These are phyloP conservation scores for Nematolebias whitei DNA, from an alignment of 2,113 vertebrate species.

Conservation along the genomic window DNA sequence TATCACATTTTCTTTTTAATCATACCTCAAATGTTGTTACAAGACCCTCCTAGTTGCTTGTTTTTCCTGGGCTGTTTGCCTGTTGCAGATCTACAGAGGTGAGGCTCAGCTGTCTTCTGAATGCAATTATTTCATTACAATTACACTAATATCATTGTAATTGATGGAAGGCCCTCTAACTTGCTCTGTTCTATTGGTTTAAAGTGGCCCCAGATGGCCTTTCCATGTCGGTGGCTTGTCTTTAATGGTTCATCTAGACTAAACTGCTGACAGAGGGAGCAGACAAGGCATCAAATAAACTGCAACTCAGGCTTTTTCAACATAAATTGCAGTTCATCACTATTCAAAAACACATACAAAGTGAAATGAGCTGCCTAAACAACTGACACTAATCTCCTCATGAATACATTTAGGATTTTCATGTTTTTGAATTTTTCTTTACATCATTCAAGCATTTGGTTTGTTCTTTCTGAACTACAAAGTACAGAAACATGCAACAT, in stretches of 20 bases:
- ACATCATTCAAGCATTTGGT: too few relatives aligned
- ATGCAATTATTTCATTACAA: constrained; percentile 76
- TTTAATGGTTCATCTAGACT: constrained; percentile 66
- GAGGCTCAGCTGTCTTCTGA: constrained; percentile 57
- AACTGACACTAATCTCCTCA: constrained; percentile 38
- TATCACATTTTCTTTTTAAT: neutral
- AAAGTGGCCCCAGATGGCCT: constrained; percentile 65
- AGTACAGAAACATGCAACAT: too few relatives aligned
- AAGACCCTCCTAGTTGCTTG: neutral
- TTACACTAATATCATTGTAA: constrained; percentile 76
- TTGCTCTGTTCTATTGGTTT: constrained; percentile 65
- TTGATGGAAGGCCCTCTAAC: constrained; percentile 72
- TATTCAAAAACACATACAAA: constrained; percentile 25
- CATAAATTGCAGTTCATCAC: neutral
- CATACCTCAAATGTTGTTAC: neutral
- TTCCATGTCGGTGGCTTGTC: constrained; percentile 64
- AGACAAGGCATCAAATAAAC: constrained; percentile 18
- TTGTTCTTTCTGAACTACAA: too few relatives aligned
- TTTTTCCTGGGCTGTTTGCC: constrained; percentile 19
- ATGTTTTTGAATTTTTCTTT: neutral
- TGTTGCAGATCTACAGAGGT: constrained; percentile 41
- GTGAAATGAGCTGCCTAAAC: constrained; percentile 16
- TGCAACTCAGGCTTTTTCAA: constrained; percentile 32
- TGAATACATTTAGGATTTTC: constrained; percentile 16
- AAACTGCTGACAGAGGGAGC: constrained; percentile 51